Evolutionary conservation across 2,797 vertebrate species (phyloP), one percentile per base, ranked within the genome.

Genomic region (Argentina silus): DNA sequence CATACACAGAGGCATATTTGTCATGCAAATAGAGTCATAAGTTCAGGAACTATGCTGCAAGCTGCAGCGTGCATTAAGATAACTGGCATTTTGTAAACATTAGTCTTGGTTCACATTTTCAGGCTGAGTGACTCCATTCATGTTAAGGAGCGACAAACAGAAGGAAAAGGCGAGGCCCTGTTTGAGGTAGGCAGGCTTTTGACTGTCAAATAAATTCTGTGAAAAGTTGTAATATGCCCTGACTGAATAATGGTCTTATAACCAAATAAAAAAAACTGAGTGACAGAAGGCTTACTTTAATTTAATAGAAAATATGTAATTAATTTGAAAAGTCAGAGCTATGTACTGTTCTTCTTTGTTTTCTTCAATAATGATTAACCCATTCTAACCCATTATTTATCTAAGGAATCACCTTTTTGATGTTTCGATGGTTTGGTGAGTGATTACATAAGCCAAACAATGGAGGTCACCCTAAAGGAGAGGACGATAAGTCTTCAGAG

Each of bases 71-170:
- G 76, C 84, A 89, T 90, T 84, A 83, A 73, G 77, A 90, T 90
- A 78, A 78, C 84, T 83, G 74, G 62, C 78, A 79, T 89, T 88
- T 86, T 63, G 51, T 87, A 88, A 90, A 89, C 90, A 91, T 91
- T 90, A 86, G 87, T 83, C 78, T 80, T 79, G 83, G 83, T 83
- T 82, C 80, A 84, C 80, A 88, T 90, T 88, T 91, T 90, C 86
- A 87, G 87, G 84, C 78, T 70, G 81, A 90, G 79, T 78, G 85
- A 82, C 79, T 91, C 82, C 44, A 86, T 86, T 91, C 81, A 75
- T 87, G 89, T 88, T 89, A 85, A 84, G 79, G 81, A 77, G 83
- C 86, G 85, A 88, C 87, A 88, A 86, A 80, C 80, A 89, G 71
- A 87, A 85, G 81, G 85, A n/a, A n/a, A 78, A 74, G 77, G 64